These are phyloP conservation scores for Leptopilina drosophilae DNA, from an alignment of 2,888 invertebrate genomes.

Conservation along the genomic window DNA sequence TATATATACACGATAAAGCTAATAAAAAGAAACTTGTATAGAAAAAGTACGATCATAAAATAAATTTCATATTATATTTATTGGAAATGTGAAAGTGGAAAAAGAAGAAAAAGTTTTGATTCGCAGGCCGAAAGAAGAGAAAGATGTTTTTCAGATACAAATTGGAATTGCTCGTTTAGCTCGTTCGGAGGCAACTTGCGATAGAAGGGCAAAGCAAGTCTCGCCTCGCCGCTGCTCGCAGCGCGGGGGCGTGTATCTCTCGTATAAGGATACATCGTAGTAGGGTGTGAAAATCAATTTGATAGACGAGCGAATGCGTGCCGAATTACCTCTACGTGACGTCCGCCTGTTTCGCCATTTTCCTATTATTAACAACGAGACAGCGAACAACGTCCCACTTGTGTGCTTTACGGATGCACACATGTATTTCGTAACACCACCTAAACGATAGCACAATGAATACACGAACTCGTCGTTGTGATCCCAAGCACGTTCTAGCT, in stretches of 20 bases:
- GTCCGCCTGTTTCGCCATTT: conserved; percentile 75
- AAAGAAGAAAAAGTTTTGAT: neutral
- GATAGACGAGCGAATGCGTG: conserved; percentile 75
- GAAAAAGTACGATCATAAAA: no score
- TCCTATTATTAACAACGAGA: conserved; percentile 75
- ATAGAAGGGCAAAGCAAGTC: conserved; percentile 14
- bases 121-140: neutral
- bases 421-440: conserved; percentile 62
- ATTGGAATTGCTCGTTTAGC: conserved; percentile 30
- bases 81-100: no score
- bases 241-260: conserved; percentile 46
- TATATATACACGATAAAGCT: no score
- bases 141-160: conserved; percentile 5
- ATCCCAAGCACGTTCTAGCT: conserved; percentile 69
- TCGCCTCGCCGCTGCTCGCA: neutral
- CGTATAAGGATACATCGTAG: conserved; percentile 59
- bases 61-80: no score
- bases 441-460: conserved; percentile 51
- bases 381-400: conserved; percentile 61
- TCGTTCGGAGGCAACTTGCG: conserved; percentile 1
- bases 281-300: conserved; percentile 74
- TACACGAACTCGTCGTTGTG: conserved; percentile 64
- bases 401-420: conserved; percentile 57
- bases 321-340: conserved; percentile 77
- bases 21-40: no score